Base-by-base conservation (phyloP, 35 echinoderm and acorn worm genomes). In the Heliocidaris erythrogramma region DNA sequence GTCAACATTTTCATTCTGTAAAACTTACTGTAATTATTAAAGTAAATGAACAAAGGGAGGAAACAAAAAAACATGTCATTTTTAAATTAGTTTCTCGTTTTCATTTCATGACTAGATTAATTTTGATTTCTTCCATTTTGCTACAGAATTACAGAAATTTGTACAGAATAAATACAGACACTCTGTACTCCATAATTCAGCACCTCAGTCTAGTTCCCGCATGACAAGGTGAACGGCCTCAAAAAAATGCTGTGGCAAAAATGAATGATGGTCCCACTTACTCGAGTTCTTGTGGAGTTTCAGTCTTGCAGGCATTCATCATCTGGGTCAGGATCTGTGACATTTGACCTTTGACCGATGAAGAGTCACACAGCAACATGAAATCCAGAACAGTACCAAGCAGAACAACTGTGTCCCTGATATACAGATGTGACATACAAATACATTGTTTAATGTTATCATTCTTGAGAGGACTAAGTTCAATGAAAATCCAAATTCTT, bases 271-370 rank as follows among this genome's bases (percentile, higher is more conserved):
- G 35, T 42, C 35, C 3, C 35, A 89, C 94, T 93, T 89, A 97
- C 96, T 97, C 71, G 1, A 93, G 86, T 24, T 93, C 94, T 17
- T 8, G 42, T 17, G 92, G 85, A 4, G 92, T 94, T 56, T 87
- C 94, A 53, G 17, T 94, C 32, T 93, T 97, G 85, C 96, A 97
- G 5, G 96, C 96, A 90, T 97, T 92, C 96, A 97, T 94, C 96
- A 97, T 97, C 59, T 92, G 69, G n/a, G 94, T 94, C 86, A 97
- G 94, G 24, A 97, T 50, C 52, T 88, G 49, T 60, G 94, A 95
- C 93, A 95, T 95, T 53, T 88, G 85, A 88, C 86, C 86, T 69
- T 94, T 97, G 18, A 97, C 53, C 8, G 94, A 88, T 13, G 50
- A 42, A 13, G 93, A 93, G 27, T 97, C 85, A 92, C 94, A 97